Conservation (phyloP, 2,113 vertebrate species). For the Nansenia antarctica region DNA sequence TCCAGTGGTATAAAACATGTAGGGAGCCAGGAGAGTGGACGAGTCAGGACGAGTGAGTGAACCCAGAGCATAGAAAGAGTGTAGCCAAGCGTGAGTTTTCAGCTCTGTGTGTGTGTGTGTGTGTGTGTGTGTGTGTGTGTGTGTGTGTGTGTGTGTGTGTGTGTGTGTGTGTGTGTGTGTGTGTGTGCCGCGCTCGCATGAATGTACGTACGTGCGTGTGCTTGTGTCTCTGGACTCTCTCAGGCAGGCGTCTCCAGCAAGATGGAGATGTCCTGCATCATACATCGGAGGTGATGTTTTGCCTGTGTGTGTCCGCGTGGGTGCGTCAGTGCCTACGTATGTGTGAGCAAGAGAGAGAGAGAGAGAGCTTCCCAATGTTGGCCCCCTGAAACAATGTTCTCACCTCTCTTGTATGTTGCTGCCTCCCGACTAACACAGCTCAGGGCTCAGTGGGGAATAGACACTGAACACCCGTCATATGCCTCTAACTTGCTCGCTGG, state of each 20-base stretch:
- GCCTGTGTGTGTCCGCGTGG: no score
- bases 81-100: conserved; percentile 41
- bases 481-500: conserved; percentile 14
- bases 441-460: conserved; percentile 32
- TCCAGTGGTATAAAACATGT: conserved; percentile 59
- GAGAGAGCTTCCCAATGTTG: conserved; percentile 53
- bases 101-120: neutral
- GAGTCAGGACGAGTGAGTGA: neutral
- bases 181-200: no score
- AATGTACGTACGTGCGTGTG: no score
- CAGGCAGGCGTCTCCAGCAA: conserved; percentile 30
- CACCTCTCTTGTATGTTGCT: conserved; percentile 28
- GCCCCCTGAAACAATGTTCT: conserved; percentile 60
- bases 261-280: conserved; percentile 47
- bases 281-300: conserved; percentile 46
- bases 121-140: no score
- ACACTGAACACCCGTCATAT: conserved; percentile 18
- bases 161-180: no score
- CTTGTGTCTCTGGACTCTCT: neutral
- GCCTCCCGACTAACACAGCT: conserved; percentile 51
- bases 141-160: no score
- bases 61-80: neutral
- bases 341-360: no score
- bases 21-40: conserved; percentile 44
- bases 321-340: conserved; percentile 60